phyloP scores from a whole-genome alignment of 2,113 vertebrate genomes.

The cat (Felis catus) region F.catus_Fca126_mat1.0 CM031412.1:81605501-81606000 shows the following conservation, averaged over 20 bases:
- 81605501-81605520: background rate
- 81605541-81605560: background rate
- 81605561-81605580: background rate
- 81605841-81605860: background rate
- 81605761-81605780: background rate
- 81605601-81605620: too few species aligned
- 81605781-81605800: background rate
- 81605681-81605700: background rate
- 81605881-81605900: too few species aligned
- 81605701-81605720: background rate
- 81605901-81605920: background rate
- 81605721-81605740: background rate
- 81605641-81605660: background rate
- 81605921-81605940: background rate
- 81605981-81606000: background rate
- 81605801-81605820: background rate
- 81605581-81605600: background rate
- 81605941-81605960: background rate
- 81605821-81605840: background rate
- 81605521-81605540: background rate
- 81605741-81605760: background rate
- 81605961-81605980: background rate
- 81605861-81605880: background rate
- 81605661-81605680: background rate
- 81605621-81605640: background rate